Conservation (phyloP, 2,797 vertebrate genomes). For the Molossus molossus region DNA sequence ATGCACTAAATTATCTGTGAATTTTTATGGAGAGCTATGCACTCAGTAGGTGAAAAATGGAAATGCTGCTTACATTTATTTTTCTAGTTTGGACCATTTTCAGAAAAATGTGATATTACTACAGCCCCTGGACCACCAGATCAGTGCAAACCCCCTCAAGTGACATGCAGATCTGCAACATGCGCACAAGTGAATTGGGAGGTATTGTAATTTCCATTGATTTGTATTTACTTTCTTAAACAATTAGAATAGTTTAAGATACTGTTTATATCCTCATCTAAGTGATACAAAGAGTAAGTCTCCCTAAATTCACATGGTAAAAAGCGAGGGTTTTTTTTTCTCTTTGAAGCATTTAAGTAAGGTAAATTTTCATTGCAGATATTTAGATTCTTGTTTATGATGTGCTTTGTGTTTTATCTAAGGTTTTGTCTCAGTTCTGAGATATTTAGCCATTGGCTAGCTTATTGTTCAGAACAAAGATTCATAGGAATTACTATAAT, state of each 20-base stretch:
- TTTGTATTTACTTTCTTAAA: constrained; percentile 31
- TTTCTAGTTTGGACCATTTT: constrained; percentile 95
- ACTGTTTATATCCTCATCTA: background rate
- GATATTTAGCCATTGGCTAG: constrained; percentile 48
- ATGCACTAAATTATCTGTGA: constrained; percentile 59
- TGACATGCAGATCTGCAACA: constrained; percentile 95
- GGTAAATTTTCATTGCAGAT: constrained; percentile 32
- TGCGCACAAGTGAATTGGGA: constrained; percentile 97
- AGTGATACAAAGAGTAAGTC: background rate
- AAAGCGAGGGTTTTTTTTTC: constrained; percentile 28
- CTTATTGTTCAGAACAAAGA: constrained; percentile 69
- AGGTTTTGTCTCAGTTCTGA: constrained; percentile 63
- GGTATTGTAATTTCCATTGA: constrained; percentile 89
- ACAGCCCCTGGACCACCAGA: constrained; percentile 98
- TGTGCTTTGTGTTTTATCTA: constrained; percentile 65
- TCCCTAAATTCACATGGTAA: constrained; percentile 42
- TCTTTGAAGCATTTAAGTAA: constrained; percentile 53
- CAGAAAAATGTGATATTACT: constrained; percentile 95
- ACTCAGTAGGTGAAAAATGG: constrained; percentile 57
- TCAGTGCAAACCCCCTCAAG: constrained; percentile 94
- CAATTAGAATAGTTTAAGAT: constrained; percentile 42
- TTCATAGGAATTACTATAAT: constrained; percentile 53
- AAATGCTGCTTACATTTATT: constrained; percentile 72
- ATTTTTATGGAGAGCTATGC: constrained; percentile 49
- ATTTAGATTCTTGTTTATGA: constrained; percentile 39